These are phyloP conservation scores for Heteromormyrus szaboi DNA, from an alignment of 2,797 vertebrate genomes.

Conservation along the genomic window DNA sequence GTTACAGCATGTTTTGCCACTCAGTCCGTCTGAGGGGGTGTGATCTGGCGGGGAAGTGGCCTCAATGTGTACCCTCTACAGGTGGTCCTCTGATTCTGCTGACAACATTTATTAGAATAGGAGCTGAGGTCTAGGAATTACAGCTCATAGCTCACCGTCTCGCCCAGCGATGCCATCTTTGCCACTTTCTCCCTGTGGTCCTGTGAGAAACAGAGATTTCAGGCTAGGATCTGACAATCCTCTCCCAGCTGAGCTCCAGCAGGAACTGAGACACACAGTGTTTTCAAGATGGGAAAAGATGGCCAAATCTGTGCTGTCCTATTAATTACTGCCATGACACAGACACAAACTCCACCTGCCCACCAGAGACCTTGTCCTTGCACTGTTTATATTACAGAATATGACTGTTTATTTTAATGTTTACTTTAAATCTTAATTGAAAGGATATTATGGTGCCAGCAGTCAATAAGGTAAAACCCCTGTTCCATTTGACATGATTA, in stretches of 20 bases:
- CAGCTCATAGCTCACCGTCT: conserved; percentile 52
- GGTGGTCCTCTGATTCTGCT: neutral
- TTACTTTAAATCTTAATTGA: neutral
- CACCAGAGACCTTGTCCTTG: neutral
- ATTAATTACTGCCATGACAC: neutral
- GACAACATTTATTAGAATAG: neutral
- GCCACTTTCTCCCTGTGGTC: conserved; percentile 65
- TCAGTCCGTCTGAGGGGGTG: neutral
- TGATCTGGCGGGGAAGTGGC: neutral
- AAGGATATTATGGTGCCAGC: neutral
- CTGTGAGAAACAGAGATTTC: conserved; percentile 43
- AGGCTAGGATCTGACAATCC: conserved; percentile 24
- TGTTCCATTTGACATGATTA: neutral
- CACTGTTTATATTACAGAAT: neutral
- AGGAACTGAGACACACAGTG: conserved; percentile 10
- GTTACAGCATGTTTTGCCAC: neutral
- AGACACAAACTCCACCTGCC: neutral
- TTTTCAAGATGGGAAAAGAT: conserved; percentile 13
- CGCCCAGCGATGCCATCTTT: conserved; percentile 59
- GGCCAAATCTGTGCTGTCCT: neutral
- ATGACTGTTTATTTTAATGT: neutral
- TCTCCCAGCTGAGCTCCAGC: neutral
- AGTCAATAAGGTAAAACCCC: neutral
- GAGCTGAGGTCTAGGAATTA: neutral
- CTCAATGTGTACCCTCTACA: neutral